Conservation (phyloP, 2,888 invertebrate genomes). For the Oegoconia quadripuncta region DNA sequence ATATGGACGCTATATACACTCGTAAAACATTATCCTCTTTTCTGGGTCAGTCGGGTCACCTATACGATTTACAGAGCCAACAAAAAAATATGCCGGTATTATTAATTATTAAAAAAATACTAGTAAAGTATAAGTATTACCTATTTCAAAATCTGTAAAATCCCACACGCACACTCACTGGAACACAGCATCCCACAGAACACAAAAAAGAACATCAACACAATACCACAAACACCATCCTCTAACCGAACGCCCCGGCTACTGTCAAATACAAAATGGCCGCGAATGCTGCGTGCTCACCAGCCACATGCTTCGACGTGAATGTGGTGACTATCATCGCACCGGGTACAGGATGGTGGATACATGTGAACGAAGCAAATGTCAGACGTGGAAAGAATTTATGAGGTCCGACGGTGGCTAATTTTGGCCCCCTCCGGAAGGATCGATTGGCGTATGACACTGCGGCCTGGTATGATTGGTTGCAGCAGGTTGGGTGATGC, state of each 20-base stretch:
- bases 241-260: conserved; percentile 14
- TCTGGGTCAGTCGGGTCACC: no score
- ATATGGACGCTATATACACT: no score
- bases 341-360: conserved; percentile 35
- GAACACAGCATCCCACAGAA: conserved; percentile 2
- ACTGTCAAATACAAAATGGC: conserved; percentile 36
- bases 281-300: conserved; percentile 49
- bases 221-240: conserved; percentile 24
- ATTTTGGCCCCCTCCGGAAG: conserved; percentile 62
- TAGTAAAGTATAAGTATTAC: no score
- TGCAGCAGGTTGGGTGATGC: not conserved
- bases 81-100: no score
- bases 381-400: conserved; percentile 75
- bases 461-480: conserved; percentile 22
- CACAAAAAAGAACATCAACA: conserved; percentile 19
- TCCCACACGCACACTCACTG: not conserved
- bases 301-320: conserved; percentile 56
- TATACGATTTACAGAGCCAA: no score
- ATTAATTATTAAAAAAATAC: no score
- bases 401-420: conserved; percentile 45
- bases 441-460: conserved; percentile 37
- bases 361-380: conserved; percentile 62
- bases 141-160: not conserved
- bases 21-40: no score
- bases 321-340: conserved; percentile 46